A percentile compares a stretch with the other conserved stretches of the same genome.
Evolutionary conservation across 2,113 vertebrate genomes (phyloP).

Genomic region (Scolopax mira): DNA sequence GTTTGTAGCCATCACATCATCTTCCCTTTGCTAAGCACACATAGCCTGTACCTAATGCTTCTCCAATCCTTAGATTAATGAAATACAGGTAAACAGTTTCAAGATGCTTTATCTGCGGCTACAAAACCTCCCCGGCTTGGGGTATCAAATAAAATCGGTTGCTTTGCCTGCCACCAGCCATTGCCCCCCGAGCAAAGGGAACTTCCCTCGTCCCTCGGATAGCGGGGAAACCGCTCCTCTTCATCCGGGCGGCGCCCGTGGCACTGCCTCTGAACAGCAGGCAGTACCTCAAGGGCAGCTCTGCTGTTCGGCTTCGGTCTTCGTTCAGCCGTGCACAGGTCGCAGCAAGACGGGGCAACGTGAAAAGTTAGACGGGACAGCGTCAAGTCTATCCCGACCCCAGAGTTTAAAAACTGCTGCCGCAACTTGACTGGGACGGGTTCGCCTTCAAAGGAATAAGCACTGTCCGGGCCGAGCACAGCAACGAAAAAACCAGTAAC

Average conservation of each 20-base stretch:
- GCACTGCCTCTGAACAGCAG: neutral
- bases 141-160: neutral
- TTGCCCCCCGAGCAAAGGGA: neutral
- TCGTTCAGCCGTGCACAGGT: accelerated
- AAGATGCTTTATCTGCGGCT: neutral
- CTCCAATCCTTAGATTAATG: neutral
- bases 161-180: neutral
- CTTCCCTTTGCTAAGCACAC: neutral
- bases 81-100: neutral
- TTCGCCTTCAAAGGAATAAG: neutral
- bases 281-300: neutral
- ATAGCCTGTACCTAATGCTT: neutral
- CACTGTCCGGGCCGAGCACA: accelerated
- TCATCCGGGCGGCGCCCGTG: accelerated
- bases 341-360: neutral
- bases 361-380: neutral
- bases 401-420: neutral
- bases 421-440: neutral
- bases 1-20: neutral
- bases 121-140: neutral
- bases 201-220: accelerated
- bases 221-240: accelerated
- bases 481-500: too few relatives aligned
- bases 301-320: accelerated
- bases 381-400: neutral